phyloP scores from a whole-genome alignment of 2,797 vertebrate species.

The Pseudochirops corinnae region DNA sequence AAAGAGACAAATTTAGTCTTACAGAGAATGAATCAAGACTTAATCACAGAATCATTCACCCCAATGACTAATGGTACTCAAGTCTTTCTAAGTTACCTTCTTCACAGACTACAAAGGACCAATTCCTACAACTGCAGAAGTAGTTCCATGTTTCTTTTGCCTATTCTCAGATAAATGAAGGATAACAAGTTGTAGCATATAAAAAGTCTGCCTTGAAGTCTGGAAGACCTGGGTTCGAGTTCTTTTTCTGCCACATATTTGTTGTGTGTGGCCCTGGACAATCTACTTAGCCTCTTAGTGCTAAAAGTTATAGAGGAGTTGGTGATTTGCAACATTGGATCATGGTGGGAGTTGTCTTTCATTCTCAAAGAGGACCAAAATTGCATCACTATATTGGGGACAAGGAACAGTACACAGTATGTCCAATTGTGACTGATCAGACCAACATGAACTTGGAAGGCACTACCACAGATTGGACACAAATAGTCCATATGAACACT shows the following conservation, averaged over 20 bases:
- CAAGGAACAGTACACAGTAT: not conserved
- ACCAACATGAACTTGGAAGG: not conserved
- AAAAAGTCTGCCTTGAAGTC: not conserved
- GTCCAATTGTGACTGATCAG: not conserved
- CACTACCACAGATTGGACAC: not conserved
- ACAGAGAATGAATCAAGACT: constrained; percentile 42
- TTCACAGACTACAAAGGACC: constrained; percentile 27
- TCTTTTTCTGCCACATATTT: not conserved
- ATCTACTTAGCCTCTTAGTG: not conserved
- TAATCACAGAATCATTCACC: constrained; percentile 56
- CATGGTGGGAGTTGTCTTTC: not conserved
- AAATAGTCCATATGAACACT: not conserved
- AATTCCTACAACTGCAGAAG: not conserved
- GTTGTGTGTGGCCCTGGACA: not conserved
- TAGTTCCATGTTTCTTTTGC: not conserved
- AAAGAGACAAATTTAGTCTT: constrained; percentile 37
- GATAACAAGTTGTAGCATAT: not conserved
- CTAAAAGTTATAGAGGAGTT: not conserved
- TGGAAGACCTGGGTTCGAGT: not conserved
- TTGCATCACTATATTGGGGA: not conserved
- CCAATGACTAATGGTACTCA: constrained; percentile 20
- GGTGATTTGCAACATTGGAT: not conserved
- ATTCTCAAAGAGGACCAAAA: not conserved
- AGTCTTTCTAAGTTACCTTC: constrained; percentile 32
- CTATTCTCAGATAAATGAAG: not conserved